Evolutionary conservation across 1,140 invertebrate species (phyloP), one percentile per base, ranked within the genome.

Genomic region (Drosophila tropicalis): DNA sequence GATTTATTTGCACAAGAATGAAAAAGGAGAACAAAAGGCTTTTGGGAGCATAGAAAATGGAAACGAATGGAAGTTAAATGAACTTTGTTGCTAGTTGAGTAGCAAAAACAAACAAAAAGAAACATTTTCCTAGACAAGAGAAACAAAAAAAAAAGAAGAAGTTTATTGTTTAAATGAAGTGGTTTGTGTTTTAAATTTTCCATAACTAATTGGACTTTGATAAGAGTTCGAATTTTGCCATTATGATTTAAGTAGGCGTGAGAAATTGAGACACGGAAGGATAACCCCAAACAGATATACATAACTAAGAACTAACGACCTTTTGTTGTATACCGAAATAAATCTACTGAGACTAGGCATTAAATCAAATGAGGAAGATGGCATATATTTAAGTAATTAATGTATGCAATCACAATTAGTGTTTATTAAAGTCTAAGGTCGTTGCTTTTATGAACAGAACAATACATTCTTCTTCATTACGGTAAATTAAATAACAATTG

Each of bases 1-100:
- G 72, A 75, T 75, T 75, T 75, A 75, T 68, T 72, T 75, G 32
- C 40, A 22, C 34, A 67, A 41, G 9, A 19, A 71, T 41, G 39
- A 41, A 19, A n/a, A 71, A 72, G 40, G 9, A 39, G 47, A 29
- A 58, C 62, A 55, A 40, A 57, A 19, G 63, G 51, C 10, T 73
- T 72, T 65, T 47, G 22, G 64, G 44, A 22, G 44, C 19, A 51
- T 51, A 51, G 44, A 51, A 51, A 51, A 51, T 51, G 44, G 44
- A 19, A 51, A 51, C 44, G 44, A 51, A 51, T 51, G 10, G 44
- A 51, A 51, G 44, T 51, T 22, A 51, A 51, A 51, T 51, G 44
- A 51, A 51, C 44, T 51, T 51, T 12, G 44, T 51, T 51, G 9
- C 9, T 47, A 47, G 29, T 47, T 19, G 17, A 47, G n/a, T 47